A percentile compares a stretch with the other conserved stretches of the same genome.
Evolutionary conservation across 2,888 invertebrate genomes (phyloP).

Genomic region (Cryptophagus acutangulus): DNA sequence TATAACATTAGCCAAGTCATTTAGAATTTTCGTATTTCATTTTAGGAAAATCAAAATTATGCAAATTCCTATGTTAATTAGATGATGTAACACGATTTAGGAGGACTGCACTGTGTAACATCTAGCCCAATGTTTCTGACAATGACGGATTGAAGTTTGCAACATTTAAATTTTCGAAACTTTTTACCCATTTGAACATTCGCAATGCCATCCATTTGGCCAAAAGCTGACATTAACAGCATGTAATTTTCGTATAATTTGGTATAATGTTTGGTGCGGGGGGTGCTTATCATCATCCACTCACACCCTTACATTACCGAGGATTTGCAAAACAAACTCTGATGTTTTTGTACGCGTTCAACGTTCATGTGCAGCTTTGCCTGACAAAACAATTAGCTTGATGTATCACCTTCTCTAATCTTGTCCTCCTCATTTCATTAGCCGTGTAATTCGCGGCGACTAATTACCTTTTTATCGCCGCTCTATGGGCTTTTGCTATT

Average conservation of each 20-base stretch:
- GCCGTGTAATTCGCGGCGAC: too few relatives aligned
- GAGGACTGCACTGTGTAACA: conserved; percentile 32
- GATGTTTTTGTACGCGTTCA: neutral
- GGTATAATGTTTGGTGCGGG: conserved; percentile 1
- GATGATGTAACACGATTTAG: conserved; percentile 38
- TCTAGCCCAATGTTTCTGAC: conserved; percentile 34
- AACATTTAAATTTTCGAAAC: conserved; percentile 34
- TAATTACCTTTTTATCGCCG: too few relatives aligned
- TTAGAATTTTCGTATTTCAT: conserved; percentile 2
- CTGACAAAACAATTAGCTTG: too few relatives aligned
- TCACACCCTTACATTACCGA: neutral
- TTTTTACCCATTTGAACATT: conserved; percentile 35
- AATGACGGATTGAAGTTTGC: conserved; percentile 35
- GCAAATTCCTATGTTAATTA: conserved; percentile 43
- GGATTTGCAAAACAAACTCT: too few relatives aligned
- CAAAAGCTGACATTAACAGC: conserved; percentile 36
- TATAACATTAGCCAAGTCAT: conserved; percentile 5
- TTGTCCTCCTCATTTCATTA: too few relatives aligned
- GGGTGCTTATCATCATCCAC: too few relatives aligned
- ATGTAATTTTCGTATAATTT: conserved; percentile 21
- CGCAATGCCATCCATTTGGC: conserved; percentile 29
- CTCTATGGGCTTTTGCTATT: too few relatives aligned
- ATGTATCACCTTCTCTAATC: too few relatives aligned
- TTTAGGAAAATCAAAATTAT: conserved; percentile 28
- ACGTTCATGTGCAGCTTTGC: neutral